Percentiles rank a stretch among this genome's conserved stretches.
Conservation (phyloP, 2,797 vertebrate genomes). For the Pseudochromis fuscus region DNA sequence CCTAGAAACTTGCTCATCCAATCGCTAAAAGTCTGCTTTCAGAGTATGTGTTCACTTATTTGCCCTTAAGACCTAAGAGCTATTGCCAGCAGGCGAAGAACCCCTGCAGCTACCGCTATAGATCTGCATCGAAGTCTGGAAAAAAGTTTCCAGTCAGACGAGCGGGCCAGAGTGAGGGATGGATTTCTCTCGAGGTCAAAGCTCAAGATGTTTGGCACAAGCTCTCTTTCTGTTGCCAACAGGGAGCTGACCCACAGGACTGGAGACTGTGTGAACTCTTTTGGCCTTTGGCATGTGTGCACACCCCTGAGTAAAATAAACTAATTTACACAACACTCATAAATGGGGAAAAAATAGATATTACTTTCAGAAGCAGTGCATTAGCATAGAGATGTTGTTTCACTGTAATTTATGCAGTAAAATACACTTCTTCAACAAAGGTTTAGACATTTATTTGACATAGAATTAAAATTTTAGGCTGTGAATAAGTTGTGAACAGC, state of each 20-base stretch:
- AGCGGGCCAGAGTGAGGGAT: constrained; percentile 9
- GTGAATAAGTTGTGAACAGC: not conserved
- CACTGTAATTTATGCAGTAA: not conserved
- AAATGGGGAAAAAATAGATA: constrained; percentile 12
- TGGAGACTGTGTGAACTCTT: constrained; percentile 28
- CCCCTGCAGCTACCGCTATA: constrained; percentile 18
- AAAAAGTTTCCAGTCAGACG: constrained; percentile 36
- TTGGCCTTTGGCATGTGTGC: constrained; percentile 23
- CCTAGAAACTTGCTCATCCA: constrained; percentile 1
- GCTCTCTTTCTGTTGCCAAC: constrained; percentile 39
- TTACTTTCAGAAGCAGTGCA: constrained; percentile 14
- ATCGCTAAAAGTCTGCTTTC: constrained; percentile 11
- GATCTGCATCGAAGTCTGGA: constrained; percentile 36
- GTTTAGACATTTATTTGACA: not conserved
- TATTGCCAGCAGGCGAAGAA: constrained; percentile 15
- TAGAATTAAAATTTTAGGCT: not conserved
- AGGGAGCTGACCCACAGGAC: constrained; percentile 46
- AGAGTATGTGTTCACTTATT: constrained; percentile 29
- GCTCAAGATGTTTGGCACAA: constrained; percentile 57
- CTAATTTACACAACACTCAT: constrained; percentile 15
- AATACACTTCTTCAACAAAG: not conserved
- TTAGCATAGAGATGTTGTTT: not conserved
- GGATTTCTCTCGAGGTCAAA: constrained; percentile 56
- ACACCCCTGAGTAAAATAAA: constrained; percentile 9
- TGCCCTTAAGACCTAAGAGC: constrained; percentile 23